Evolutionary conservation across 1,140 invertebrate species (phyloP).

Genomic region (Monochamus saltuarius): DNA sequence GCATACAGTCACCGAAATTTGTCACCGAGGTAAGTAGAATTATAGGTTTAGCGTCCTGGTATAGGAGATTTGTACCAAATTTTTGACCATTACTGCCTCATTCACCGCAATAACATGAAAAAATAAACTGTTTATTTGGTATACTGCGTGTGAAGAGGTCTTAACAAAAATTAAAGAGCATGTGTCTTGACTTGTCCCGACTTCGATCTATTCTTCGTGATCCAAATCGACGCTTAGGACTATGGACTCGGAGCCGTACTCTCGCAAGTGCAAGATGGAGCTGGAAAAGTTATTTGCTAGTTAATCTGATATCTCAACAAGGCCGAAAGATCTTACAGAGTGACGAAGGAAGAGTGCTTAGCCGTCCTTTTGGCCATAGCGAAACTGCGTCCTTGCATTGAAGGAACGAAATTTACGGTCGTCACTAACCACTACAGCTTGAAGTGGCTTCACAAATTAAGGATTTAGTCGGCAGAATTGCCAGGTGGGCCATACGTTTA

Average conservation of each 20-base stretch:
- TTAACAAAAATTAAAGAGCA: constrained; percentile 21
- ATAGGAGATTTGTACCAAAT: constrained; percentile 44
- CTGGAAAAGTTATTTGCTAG: constrained; percentile 29
- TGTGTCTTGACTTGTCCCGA: constrained; percentile 32
- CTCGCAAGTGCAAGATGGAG: constrained; percentile 25
- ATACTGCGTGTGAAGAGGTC: constrained; percentile 9
- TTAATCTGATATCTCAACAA: constrained; percentile 39
- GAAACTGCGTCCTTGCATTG: constrained; percentile 12
- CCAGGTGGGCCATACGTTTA: constrained; percentile 50
- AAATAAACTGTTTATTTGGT: constrained; percentile 19
- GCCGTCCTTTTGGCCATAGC: constrained; percentile 48
- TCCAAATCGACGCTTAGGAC: constrained; percentile 24
- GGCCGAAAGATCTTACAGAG: constrained; percentile 46
- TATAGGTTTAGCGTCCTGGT: constrained; percentile 52
- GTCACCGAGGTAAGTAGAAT: constrained; percentile 51
- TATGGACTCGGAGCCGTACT: constrained; percentile 34
- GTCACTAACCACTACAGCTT: constrained; percentile 53
- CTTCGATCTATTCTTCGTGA: constrained; percentile 23
- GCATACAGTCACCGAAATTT: constrained; percentile 38
- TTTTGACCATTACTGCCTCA: constrained; percentile 41
- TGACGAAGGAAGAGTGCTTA: constrained; percentile 34
- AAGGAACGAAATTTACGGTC: constrained; percentile 5
- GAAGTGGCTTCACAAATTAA: constrained; percentile 51
- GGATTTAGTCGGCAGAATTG: constrained; percentile 48
- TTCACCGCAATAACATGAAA: constrained; percentile 36